Evolutionary conservation across 1,140 invertebrate species (phyloP).

Genomic region (Drosophila kepulauana): DNA sequence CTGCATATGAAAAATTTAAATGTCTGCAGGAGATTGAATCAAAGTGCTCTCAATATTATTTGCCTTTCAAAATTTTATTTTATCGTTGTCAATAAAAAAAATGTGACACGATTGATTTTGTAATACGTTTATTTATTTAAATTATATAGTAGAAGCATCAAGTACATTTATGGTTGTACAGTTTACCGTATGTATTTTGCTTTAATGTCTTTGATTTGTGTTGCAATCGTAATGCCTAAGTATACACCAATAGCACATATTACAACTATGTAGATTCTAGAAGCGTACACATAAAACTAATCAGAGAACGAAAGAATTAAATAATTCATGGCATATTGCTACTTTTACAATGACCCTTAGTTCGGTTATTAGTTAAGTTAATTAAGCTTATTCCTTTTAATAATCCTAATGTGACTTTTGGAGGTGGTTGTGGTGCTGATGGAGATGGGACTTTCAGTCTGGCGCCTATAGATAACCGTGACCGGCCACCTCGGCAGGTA

Average conservation of each 20-base stretch:
- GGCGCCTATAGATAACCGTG: slow-evolving; percentile 89
- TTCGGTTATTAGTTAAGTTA: slow-evolving; percentile 13
- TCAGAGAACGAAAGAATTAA: slow-evolving; percentile 35
- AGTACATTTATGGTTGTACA: slow-evolving; percentile 76
- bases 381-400: slow-evolving; percentile 18
- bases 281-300: slow-evolving; percentile 63
- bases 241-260: slow-evolving; percentile 67
- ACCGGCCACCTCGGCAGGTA: slow-evolving; percentile 90
- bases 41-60: background rate
- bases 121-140: slow-evolving; percentile 56
- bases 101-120: background rate
- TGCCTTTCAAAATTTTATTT: too few species aligned
- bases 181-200: slow-evolving; percentile 43
- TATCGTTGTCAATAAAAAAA: too few species aligned
- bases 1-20: background rate
- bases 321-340: slow-evolving; percentile 32
- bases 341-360: slow-evolving; percentile 12
- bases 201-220: slow-evolving; percentile 68
- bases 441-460: slow-evolving; percentile 13
- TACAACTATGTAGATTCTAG: slow-evolving; percentile 67
- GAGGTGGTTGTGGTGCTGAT: background rate
- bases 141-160: slow-evolving; percentile 79
- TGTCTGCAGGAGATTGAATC: slow-evolving; percentile 5
- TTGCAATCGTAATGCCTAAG: slow-evolving; percentile 48
- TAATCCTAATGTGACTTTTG: slow-evolving; percentile 11